Percentiles rank a stretch among this genome's conserved stretches.
These are phyloP conservation scores for Amblyopsis rosae DNA, from an alignment of 2,113 vertebrate genomes.

Conservation along the genomic window DNA sequence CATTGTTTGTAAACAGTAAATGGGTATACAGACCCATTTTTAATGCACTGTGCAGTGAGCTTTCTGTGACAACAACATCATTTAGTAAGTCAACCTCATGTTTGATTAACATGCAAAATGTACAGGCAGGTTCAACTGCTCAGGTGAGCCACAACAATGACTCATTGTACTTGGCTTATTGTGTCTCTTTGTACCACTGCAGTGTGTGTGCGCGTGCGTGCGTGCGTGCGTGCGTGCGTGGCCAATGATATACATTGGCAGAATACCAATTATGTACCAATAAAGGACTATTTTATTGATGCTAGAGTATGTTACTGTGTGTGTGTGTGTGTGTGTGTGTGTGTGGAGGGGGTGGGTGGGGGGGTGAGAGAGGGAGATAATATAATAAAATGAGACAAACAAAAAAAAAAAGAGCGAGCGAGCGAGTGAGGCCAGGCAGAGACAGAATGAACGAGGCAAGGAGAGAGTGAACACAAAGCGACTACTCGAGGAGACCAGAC, in stretches of 20 bases:
- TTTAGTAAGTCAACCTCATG: too few relatives aligned
- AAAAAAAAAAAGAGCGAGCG: background rate
- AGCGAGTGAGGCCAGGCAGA: background rate
- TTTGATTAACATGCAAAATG: too few relatives aligned
- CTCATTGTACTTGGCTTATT: background rate
- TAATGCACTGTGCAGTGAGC: too few relatives aligned
- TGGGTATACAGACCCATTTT: too few relatives aligned
- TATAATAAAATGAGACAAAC: background rate
- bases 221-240: background rate
- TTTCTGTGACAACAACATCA: too few relatives aligned
- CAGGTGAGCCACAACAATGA: too few relatives aligned
- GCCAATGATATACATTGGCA: background rate
- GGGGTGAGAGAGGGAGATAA: conserved; percentile 10
- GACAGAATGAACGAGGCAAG: background rate
- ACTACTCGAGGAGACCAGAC: conserved; percentile 46
- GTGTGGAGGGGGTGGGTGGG: conserved; percentile 4
- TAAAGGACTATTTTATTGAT: too few relatives aligned
- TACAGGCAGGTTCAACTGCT: too few relatives aligned
- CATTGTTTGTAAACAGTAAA: too few relatives aligned
- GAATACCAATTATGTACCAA: conserved; percentile 14
- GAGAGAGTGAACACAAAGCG: background rate
- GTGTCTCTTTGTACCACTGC: background rate
- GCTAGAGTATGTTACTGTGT: background rate
- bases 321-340: conserved; percentile 1
- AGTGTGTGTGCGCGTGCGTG: conserved; percentile 2